These are phyloP conservation scores for Tiliacea citrago DNA, from an alignment of 2,888 invertebrate genomes.

Conservation along the genomic window DNA sequence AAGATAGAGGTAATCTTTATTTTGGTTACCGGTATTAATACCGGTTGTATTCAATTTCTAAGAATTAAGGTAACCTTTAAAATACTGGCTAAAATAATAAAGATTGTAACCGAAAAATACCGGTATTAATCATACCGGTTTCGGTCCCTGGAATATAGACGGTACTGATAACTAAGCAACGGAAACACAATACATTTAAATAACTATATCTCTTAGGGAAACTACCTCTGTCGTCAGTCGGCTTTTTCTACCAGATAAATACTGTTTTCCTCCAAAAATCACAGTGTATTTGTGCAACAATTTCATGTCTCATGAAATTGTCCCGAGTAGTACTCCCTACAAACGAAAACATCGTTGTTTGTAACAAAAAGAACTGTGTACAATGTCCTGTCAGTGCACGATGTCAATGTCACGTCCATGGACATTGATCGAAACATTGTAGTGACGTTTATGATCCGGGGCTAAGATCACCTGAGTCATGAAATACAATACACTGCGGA, in stretches of 20 bases:
- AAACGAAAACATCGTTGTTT: background rate
- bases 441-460: background rate
- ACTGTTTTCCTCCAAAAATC: constrained; percentile 20
- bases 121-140: too few relatives aligned
- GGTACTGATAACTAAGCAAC: constrained; percentile 3
- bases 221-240: background rate
- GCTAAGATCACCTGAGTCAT: background rate
- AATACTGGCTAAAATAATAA: too few relatives aligned
- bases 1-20: too few relatives aligned
- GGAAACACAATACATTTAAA: constrained; percentile 21
- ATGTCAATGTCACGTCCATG: background rate
- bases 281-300: constrained; percentile 2
- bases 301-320: constrained; percentile 12
- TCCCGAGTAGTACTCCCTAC: background rate
- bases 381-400: background rate
- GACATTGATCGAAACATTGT: background rate
- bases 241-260: constrained; percentile 13
- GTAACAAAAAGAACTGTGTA: constrained; percentile 1
- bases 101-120: too few relatives aligned
- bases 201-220: constrained; percentile 4
- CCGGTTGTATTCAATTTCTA: too few relatives aligned
- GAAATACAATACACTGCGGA: background rate
- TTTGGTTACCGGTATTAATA: too few relatives aligned
- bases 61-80: too few relatives aligned
- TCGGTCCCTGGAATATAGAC: too few relatives aligned